Base-by-base conservation (phyloP, 1,140 invertebrate genomes). In the Tetranychus urticae region DNA sequence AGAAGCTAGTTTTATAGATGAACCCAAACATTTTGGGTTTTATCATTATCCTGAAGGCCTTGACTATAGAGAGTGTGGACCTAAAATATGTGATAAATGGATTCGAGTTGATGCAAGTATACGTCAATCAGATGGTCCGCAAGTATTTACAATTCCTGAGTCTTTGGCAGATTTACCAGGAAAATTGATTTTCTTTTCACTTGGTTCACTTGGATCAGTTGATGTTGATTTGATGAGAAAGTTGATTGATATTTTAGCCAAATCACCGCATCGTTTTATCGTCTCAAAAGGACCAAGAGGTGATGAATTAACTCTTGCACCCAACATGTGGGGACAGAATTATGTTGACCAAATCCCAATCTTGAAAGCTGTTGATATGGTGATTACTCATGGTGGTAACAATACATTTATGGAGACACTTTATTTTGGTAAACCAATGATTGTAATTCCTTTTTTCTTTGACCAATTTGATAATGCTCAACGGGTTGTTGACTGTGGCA, bases 321-420 rank as follows among this genome's bases (percentile, higher is more conserved):
- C 23, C 3, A 63, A 63, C 33, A 63, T 63, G 61, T 57, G n/a
- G n/a, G 63, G 61, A 31, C 50, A 57, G 6, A 42, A 36, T 2
- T 58, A 37, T 55, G n/a, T 63, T 14, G 23, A 54, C 14, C 63
- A 63, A 34, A 63, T 46, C 13, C 10, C 23, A 39, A 46, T 63
- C 7, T 14, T 63, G 5, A 4, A 61, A n/a, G 7, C 12, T 14
- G 50, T 63, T 42, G 63, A 65, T 64, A 37, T 69, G 14, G 68
- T 70, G 55, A 65, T 71, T 23, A 68, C 66, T 33, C 70, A 71
- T 54, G 69, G 70, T 56, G 70, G 70, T 10, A 69, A 66, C 50
- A 56, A 56, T 56, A 37, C 36, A 35, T 36, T 56, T 34, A 10
- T 36, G 10, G 55, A 56, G 35, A 36, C 55, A 35, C 2, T 35